phyloP scores from a whole-genome alignment of 2,888 invertebrate genomes.

The Clusia tigrina region DNA sequence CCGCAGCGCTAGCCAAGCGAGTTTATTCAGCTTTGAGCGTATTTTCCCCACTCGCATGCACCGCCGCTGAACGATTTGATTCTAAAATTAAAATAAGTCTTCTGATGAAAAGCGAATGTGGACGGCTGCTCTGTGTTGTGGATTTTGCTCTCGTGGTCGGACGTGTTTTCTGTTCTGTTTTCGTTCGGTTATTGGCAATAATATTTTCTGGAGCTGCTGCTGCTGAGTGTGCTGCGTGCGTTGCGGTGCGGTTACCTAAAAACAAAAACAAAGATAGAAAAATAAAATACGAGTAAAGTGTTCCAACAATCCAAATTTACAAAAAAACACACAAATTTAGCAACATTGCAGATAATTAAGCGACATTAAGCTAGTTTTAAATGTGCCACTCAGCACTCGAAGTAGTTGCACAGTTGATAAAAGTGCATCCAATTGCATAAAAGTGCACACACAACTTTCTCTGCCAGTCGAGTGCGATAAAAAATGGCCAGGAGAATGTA shows the following conservation, averaged over 20 bases:
- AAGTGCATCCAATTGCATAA: too few species aligned
- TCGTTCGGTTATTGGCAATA: not conserved
- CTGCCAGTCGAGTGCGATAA: too few species aligned
- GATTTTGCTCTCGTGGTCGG: conserved; percentile 40
- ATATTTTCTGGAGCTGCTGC: conserved; percentile 40
- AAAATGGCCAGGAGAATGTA: too few species aligned
- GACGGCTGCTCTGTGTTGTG: conserved; percentile 36
- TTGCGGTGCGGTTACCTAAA: conserved; percentile 42
- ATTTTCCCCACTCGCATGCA: too few species aligned
- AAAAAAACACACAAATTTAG: conserved; percentile 28
- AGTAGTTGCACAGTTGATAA: not conserved
- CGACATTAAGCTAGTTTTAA: not conserved
- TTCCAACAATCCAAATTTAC: conserved; percentile 23
- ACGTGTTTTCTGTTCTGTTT: conserved; percentile 27
- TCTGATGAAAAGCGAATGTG: not conserved
- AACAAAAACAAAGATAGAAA: too few species aligned
- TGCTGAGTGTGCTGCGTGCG: too few species aligned
- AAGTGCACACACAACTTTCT: too few species aligned
- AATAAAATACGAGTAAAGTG: too few species aligned
- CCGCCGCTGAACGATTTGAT: not conserved
- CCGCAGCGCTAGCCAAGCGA: not conserved
- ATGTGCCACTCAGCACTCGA: not conserved
- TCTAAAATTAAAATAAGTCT: not conserved
- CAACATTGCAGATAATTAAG: conserved; percentile 1
- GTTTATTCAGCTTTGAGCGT: not conserved